Evolutionary conservation across 2,888 invertebrate species (phyloP).

Genomic region (Melinaea menophilus): DNA sequence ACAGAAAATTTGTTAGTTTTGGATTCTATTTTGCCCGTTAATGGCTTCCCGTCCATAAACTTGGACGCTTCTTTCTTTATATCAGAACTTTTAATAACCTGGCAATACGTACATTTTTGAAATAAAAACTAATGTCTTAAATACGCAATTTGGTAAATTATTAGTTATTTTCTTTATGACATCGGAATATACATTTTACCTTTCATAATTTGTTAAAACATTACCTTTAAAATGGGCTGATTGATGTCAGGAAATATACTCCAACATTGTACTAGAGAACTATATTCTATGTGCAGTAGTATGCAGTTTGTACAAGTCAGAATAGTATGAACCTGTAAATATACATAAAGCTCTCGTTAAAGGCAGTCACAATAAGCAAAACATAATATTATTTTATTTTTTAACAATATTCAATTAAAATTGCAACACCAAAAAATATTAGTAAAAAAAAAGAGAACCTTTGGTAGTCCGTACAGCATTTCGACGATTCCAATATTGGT

Average conservation of each 20-base stretch:
- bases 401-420: too few relatives aligned
- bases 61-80: conserved; percentile 38
- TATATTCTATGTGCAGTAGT: conserved; percentile 69
- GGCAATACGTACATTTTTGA: conserved; percentile 1
- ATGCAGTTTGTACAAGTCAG: conserved; percentile 74
- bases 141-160: too few relatives aligned
- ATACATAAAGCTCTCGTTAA: too few relatives aligned
- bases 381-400: too few relatives aligned
- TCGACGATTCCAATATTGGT: conserved; percentile 63
- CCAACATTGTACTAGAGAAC: conserved; percentile 66
- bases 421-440: too few relatives aligned
- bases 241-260: conserved; percentile 70
- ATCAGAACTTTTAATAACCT: conserved; percentile 52
- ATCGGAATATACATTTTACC: too few relatives aligned
- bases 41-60: conserved; percentile 59
- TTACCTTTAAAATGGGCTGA: conserved; percentile 57
- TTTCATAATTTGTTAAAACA: too few relatives aligned
- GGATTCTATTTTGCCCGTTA: conserved; percentile 53
- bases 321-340: conserved; percentile 64
- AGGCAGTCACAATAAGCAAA: too few relatives aligned
- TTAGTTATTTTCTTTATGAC: too few relatives aligned
- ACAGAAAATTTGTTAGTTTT: conserved; percentile 68
- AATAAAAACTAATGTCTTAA: too few relatives aligned
- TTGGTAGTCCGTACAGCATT: conserved; percentile 72
- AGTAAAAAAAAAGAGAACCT: conserved; percentile 39